Evolutionary conservation across 2,888 invertebrate genomes (phyloP), one percentile per base, ranked within the genome.

Genomic region (Apamea anceps): DNA sequence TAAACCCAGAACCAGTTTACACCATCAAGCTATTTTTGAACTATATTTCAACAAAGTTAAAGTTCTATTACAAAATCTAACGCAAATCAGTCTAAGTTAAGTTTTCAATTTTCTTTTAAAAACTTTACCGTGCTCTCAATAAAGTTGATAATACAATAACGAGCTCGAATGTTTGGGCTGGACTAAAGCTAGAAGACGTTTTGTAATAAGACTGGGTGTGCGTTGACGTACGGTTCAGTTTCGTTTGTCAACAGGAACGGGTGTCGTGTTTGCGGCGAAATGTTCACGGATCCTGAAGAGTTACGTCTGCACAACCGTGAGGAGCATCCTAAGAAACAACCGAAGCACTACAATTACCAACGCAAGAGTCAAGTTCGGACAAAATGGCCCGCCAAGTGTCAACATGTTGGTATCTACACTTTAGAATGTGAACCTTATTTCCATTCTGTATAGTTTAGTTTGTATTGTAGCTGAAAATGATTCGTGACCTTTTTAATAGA

Each of bases 211-310:
- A n/a, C 57, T 12, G n/a, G 3, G 25, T 42, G 93, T 93, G 54
- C 86, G 92, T 91, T n/a, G n/a, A 45, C 25, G 72, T 76, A 80
- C 1, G 57, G 62, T 57, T 73, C n/a, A 74, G 32, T 81, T 67
- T 75, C 7, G 54, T 62, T 77, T 75, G 78, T 70, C n/a, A 21
- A 18, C 89, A 96, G 96, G 57, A 94, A 92, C 77, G 95, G 96
- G 0, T 96, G 96, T 72, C 92, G 95, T 3, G 93, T 93, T 66
- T 96, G 96, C 90, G 96, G 96, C 25, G 93, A 93, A 63, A 90
- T 92, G 78, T 96, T 96, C 91, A 48, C 87, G 1, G 91, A 85
- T 57, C 87, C 91, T 2, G 96, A 96, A 84, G 92, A 94, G 81
- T 83, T 96, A 80, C 93, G 96, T 0, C 45, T 94, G 8, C 96